A percentile compares a stretch with the other conserved stretches of the same genome.
Evolutionary conservation across 2,888 invertebrate genomes (phyloP).

Genomic region (Lepidonotus clava): DNA sequence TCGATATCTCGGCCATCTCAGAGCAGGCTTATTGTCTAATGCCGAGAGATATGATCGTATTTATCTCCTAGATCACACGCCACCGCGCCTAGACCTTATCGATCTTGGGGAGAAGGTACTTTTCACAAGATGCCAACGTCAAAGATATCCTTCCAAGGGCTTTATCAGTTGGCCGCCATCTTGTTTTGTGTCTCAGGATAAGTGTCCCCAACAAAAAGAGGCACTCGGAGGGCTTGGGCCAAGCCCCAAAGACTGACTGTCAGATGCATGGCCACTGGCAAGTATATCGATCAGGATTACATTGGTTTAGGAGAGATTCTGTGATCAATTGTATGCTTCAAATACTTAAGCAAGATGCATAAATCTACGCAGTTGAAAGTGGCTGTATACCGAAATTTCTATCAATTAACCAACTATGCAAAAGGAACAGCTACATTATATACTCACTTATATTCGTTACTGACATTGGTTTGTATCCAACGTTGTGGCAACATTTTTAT

Average conservation of each 20-base stretch:
- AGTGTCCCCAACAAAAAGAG: conserved; percentile 27
- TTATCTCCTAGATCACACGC: conserved; percentile 51
- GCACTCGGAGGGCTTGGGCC: background rate
- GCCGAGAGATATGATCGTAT: conserved; percentile 41
- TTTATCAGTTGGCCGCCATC: conserved; percentile 42
- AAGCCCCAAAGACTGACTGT: too few relatives aligned
- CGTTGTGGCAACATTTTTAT: too few relatives aligned
- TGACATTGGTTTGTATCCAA: too few relatives aligned
- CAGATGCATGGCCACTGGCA: too few relatives aligned
- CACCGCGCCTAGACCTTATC: conserved; percentile 6
- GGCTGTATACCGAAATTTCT: too few relatives aligned
- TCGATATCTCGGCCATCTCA: conserved; percentile 42
- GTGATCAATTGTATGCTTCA: too few relatives aligned
- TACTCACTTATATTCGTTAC: too few relatives aligned
- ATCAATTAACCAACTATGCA: too few relatives aligned
- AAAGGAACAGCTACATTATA: too few relatives aligned
- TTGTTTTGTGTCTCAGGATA: conserved; percentile 31
- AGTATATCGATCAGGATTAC: conserved; percentile 5
- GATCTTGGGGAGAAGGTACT: conserved; percentile 7
- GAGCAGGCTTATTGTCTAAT: conserved; percentile 50
- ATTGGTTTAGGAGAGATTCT: conserved; percentile 10
- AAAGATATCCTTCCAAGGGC: conserved; percentile 8
- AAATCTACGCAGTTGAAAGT: too few relatives aligned
- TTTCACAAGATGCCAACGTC: conserved; percentile 42
- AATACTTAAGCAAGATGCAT: too few relatives aligned